Evolutionary conservation across 2,113 vertebrate genomes (phyloP), one percentile per base, ranked within the genome.

Genomic region (Syrmaticus mikado): DNA sequence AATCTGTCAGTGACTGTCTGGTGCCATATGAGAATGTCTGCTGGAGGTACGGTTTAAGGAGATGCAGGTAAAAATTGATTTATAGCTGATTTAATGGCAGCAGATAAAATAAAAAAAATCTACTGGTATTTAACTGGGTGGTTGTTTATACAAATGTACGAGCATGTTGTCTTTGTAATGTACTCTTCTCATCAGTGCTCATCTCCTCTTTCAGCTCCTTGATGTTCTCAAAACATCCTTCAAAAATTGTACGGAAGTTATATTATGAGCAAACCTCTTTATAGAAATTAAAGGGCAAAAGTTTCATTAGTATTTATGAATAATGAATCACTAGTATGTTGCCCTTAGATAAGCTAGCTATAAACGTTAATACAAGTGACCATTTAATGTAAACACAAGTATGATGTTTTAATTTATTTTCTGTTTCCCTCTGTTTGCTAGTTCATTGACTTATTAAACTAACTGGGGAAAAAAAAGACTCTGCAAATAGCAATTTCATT

Each of bases 401-500:
- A 53, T 81, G 43, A 46, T 87, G 34, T 80, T 85, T 58, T 90
- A 82, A 87, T 96, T 85, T 91, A 91, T 94, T 91, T 94, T 95
- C 80, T 86, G 32, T 84, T 87, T 93, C 82, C 34, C 81, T 95
- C 48, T 95, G 48, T 91, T 96, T 96, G 85, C 62, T 93, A 91
- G 89, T 96, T 91, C 79, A 83, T 72, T 87, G 45, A 45, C 78
- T 65, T 89, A 86, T 90, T 89, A 86, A 86, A 88, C 71, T 92
- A 90, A 68, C 72, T 85, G 48, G 22, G 22, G 7, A 90, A 76
- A 81, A 90, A 72, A 82, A 77, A 80, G 43, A 20, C 68, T 92
- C 86, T 87, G 87, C 82, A 96, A 97, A 95, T 93, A 96, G 64
- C 82, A 75, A 86, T 93, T 94, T 94, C 66, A 81, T 85, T 95